Base-by-base conservation (phyloP, 2,888 invertebrate genomes). In the Dicycla oo region DNA sequence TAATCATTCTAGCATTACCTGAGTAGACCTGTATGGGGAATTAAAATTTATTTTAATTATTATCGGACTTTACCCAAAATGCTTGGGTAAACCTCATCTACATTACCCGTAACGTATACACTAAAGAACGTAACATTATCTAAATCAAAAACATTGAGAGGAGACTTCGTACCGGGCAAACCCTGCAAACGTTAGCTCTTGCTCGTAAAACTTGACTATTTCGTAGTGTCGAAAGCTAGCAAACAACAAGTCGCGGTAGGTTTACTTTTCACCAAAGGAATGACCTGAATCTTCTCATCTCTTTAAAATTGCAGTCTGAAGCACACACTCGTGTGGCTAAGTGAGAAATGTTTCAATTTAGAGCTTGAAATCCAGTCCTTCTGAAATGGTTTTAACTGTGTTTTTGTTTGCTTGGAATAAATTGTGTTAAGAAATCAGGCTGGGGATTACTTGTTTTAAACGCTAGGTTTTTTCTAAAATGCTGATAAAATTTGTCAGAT, bases 231-330 rank as follows among this genome's bases (percentile, higher is more conserved):
- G 53, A 74, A 56, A 66, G 67, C 54, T 23, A 45, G 11, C 53
- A 74, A 69, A 69, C 58, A 73, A 30, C 53, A 38, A 64, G 49
- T 40, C 61, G 20, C 13, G 68, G 47, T 30, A 8, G 34, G 66
- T 67, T 73, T 77, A 54, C 65, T 69, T 63, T 74, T 49, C 60
- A 75, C 43, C 47, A 73, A 73, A 79, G 78, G 57, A 81, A 68
- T 68, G 65, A 74, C 73, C 70, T 73, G 43, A 73, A 73, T 73
- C 62, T 77, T 73, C 73, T 73, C 73, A 78, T 66, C 58, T 72
- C 65, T 75, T 80, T 57, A 69, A 74, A 80, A 71, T 66, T 65
- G 71, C 63, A 74, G 69, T 58, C 69, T 73, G 47, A 58, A 72
- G 60, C 57, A 57, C 61, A 67, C 49, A 67, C 53, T 54, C 6